Percentiles rank a stretch among this genome's conserved stretches.
phyloP scores from a whole-genome alignment of 1,140 invertebrate species.

The Pogonomyrmex barbatus region DNA sequence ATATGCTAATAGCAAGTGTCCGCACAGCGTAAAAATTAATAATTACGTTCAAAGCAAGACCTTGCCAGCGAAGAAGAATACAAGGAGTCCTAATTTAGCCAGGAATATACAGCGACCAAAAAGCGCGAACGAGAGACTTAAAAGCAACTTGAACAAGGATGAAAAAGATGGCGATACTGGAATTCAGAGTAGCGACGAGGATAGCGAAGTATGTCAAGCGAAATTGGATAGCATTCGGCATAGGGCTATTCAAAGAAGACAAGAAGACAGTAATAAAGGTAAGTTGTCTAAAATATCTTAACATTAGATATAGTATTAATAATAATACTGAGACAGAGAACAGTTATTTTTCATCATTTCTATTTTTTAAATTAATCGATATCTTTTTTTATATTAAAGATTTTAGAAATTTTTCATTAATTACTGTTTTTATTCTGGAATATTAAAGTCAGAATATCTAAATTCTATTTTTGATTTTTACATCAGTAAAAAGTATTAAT shows the following conservation, averaged over 20 bases:
- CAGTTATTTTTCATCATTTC: too few relatives aligned
- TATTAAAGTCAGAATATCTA: too few relatives aligned
- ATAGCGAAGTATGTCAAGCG: constrained; percentile 88
- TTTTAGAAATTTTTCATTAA: too few relatives aligned
- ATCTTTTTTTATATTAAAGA: too few relatives aligned
- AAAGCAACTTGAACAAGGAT: constrained; percentile 75
- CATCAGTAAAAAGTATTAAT: too few relatives aligned
- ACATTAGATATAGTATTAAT: neutral
- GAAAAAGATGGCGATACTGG: constrained; percentile 69
- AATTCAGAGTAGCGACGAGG: constrained; percentile 86
- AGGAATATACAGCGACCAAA: constrained; percentile 78
- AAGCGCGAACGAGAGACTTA: constrained; percentile 76
- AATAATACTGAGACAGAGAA: too few relatives aligned
- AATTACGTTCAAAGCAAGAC: constrained; percentile 84
- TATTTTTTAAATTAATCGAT: too few relatives aligned
- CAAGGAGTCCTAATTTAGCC: constrained; percentile 79
- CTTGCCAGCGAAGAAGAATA: constrained; percentile 76
- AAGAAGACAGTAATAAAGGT: constrained; percentile 85
- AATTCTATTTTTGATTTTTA: too few relatives aligned
- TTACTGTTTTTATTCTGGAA: too few relatives aligned
- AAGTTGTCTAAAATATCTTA: constrained; percentile 68
- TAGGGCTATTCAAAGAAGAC: constrained; percentile 87
- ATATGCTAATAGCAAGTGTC: constrained; percentile 78
- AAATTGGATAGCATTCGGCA: constrained; percentile 88
- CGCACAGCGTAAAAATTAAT: constrained; percentile 83